Conservation (phyloP, 2,888 invertebrate species). For the Drosophila siamana region DNA sequence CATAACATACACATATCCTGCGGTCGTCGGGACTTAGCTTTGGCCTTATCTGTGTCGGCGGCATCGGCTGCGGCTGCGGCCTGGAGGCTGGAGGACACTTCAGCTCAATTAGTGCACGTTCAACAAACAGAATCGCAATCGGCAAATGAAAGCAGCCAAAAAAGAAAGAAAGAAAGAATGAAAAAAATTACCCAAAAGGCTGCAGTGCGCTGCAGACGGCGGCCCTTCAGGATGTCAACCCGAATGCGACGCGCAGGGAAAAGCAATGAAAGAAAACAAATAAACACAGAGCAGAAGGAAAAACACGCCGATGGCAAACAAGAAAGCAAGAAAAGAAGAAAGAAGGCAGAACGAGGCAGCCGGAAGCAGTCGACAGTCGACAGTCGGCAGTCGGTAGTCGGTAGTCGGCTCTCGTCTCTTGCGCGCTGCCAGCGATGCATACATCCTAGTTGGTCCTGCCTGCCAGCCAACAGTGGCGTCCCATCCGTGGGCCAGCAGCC, state of each 20-base stretch:
- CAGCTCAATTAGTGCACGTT: slow-evolving; percentile 78
- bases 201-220: slow-evolving; percentile 16
- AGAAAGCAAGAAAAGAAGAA: slow-evolving; percentile 19
- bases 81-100: slow-evolving; percentile 41
- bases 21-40: slow-evolving; percentile 37
- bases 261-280: slow-evolving; percentile 22
- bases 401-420: slow-evolving; percentile 36
- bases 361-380: slow-evolving; percentile 58
- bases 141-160: slow-evolving; percentile 22
- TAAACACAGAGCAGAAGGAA: slow-evolving; percentile 19
- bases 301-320: slow-evolving; percentile 2
- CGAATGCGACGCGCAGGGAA: slow-evolving; percentile 14
- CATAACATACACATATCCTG: too few species aligned
- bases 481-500: too few species aligned
- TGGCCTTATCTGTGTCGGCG: slow-evolving; percentile 56
- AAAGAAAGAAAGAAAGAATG: too few species aligned
- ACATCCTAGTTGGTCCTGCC: slow-evolving; percentile 61
- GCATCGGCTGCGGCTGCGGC: slow-evolving; percentile 48
- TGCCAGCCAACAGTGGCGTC: slow-evolving; percentile 15
- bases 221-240: slow-evolving; percentile 73
- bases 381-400: slow-evolving; percentile 67
- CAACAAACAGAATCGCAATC: slow-evolving; percentile 68
- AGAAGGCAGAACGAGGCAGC: slow-evolving; percentile 59
- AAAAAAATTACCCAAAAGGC: slow-evolving; percentile 10
- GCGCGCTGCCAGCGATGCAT: slow-evolving; percentile 69